Evolutionary conservation across 2,888 invertebrate species (phyloP).

Genomic region (Lepidonotus clava): DNA sequence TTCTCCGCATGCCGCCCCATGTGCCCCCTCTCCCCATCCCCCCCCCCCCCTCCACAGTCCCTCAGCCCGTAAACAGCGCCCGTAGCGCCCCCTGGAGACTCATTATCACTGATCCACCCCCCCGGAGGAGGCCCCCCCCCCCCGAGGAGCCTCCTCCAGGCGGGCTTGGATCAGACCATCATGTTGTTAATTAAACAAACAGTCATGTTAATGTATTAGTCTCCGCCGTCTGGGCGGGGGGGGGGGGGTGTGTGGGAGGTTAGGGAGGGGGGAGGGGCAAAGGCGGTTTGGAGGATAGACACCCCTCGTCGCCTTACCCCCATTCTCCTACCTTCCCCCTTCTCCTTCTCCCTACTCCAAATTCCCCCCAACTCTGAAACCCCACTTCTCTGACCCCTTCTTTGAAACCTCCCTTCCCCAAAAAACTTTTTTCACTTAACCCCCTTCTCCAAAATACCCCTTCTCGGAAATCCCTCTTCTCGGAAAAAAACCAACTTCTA

Average conservation of each 20-base stretch:
- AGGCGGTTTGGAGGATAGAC: neutral
- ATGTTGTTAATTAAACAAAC: constrained; percentile 52
- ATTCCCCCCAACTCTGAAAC: too few species aligned
- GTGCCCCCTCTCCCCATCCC: neutral
- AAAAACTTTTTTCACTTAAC: too few species aligned
- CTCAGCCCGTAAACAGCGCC: neutral
- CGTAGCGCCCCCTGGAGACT: neutral
- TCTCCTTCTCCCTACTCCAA: too few species aligned
- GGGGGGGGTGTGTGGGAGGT: neutral
- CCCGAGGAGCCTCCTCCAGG: constrained; percentile 7
- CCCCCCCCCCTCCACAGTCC: neutral
- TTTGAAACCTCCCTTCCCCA: too few species aligned
- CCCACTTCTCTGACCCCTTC: too few species aligned
- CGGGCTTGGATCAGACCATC: constrained; percentile 34
- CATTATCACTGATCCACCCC: constrained; percentile 12
- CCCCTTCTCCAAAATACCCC: too few species aligned
- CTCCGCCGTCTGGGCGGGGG: neutral
- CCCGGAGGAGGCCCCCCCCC: neutral
- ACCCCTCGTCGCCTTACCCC: too few species aligned
- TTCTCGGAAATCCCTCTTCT: too few species aligned
- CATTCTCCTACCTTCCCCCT: too few species aligned
- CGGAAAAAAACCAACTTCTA: too few species aligned
- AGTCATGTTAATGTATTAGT: constrained; percentile 47
- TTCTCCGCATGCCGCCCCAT: neutral
- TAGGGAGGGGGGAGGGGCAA: neutral